Percentiles rank a stretch among this genome's conserved stretches.
Conservation (phyloP, 2,888 invertebrate species). For the Drosophila imparisetae region DNA sequence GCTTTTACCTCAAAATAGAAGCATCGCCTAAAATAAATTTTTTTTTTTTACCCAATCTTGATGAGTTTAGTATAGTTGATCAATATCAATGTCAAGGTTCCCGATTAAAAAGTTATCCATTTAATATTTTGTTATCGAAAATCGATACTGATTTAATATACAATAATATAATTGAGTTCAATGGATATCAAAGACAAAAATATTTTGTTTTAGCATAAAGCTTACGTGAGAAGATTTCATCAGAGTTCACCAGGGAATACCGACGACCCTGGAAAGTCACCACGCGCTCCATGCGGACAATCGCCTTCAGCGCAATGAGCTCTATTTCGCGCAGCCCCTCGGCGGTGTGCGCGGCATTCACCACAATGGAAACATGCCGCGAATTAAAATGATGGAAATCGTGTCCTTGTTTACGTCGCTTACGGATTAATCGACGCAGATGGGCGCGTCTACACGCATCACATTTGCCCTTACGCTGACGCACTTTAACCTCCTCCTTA, state of each 20-base stretch:
- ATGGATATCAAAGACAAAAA: neutral
- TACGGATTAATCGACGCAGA: neutral
- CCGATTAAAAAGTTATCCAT: neutral
- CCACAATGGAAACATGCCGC: neutral
- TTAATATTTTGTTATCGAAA: neutral
- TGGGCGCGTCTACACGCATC: no score
- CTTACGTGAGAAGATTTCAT: neutral
- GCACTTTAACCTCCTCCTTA: neutral
- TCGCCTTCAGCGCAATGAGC: neutral
- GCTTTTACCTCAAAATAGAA: neutral
- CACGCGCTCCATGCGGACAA: neutral
- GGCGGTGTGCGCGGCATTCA: neutral
- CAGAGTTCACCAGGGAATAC: neutral
- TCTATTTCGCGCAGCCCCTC: neutral
- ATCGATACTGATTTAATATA: neutral
- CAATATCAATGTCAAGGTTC: neutral
- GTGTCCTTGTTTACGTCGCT: neutral
- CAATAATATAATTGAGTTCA: neutral
- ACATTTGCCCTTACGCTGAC: rapidly evolving
- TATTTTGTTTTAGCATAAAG: neutral
- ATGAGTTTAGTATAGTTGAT: neutral
- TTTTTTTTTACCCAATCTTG: neutral
- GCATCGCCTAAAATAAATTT: neutral
- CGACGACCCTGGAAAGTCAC: neutral
- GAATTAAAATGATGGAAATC: neutral